A percentile compares a stretch with the other conserved stretches of the same genome.
Conservation (phyloP, 2,113 vertebrate genomes). For the Grammomys surdaster region DNA sequence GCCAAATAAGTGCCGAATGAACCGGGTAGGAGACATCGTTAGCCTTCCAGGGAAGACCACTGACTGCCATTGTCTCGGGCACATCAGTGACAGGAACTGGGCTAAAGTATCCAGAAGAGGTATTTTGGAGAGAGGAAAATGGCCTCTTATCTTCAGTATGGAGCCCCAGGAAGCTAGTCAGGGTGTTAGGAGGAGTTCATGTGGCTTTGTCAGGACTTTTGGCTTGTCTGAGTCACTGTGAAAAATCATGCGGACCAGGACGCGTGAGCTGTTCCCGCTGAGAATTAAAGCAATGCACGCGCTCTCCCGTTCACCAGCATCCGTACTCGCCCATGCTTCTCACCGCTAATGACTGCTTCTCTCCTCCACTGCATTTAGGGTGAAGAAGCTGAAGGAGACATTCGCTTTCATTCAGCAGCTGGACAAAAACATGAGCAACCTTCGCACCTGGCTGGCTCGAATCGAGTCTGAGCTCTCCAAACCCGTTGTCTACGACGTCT, state of each 20-base stretch:
- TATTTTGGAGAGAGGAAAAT: background rate
- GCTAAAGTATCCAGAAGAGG: background rate
- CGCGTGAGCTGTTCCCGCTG: background rate
- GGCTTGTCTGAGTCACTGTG: background rate
- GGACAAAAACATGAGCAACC: constrained; percentile 97
- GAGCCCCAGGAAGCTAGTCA: background rate
- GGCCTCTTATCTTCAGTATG: background rate
- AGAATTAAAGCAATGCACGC: background rate
- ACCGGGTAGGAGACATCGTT: background rate
- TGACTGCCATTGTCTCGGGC: fast-evolving
- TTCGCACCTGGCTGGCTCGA: constrained; percentile 94
- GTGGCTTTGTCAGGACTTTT: background rate
- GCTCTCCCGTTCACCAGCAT: background rate
- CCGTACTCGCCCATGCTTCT: background rate
- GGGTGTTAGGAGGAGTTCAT: background rate
- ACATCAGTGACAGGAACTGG: background rate
- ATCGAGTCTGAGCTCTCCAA: constrained; percentile 95
- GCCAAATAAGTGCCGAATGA: background rate
- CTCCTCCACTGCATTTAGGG: constrained; percentile 87
- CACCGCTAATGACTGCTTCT: background rate
- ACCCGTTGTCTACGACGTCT: constrained; percentile 93
- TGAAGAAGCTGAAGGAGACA: constrained; percentile 97
- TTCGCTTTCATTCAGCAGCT: constrained; percentile 94
- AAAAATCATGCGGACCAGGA: background rate
- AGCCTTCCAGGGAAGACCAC: background rate